A percentile compares a stretch with the other conserved stretches of the same genome.
These are phyloP conservation scores for Heliothis peltigera DNA, from an alignment of 2,888 invertebrate genomes.

Conservation along the genomic window DNA sequence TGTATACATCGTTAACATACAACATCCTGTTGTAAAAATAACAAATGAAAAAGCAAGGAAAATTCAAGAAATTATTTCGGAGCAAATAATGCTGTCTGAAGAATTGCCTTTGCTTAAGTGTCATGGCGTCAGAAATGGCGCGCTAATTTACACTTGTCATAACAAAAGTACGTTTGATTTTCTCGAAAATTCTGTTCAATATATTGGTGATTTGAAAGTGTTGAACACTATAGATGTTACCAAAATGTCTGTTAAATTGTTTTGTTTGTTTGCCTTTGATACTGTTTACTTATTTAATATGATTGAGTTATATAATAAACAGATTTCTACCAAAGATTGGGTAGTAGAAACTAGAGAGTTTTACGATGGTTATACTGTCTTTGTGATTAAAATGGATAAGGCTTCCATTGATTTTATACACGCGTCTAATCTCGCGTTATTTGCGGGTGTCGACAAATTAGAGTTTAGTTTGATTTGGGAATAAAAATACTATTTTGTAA, in stretches of 20 bases:
- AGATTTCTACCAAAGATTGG: constrained; percentile 70
- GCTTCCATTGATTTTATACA: constrained; percentile 68
- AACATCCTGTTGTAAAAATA: constrained; percentile 55
- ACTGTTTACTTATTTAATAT: constrained; percentile 61
- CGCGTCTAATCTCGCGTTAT: constrained; percentile 65
- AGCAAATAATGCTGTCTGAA: constrained; percentile 56
- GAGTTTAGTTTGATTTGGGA: constrained; percentile 65
- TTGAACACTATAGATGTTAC: constrained; percentile 35
- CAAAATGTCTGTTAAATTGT: constrained; percentile 64
- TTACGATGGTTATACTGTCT: constrained; percentile 46
- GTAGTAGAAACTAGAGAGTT: constrained; percentile 53
- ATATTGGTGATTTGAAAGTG: constrained; percentile 50
- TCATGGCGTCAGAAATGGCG: constrained; percentile 72
- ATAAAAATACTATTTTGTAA: constrained; percentile 9
- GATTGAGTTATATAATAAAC: constrained; percentile 70
- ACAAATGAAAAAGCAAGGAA: constrained; percentile 19
- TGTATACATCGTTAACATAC: constrained; percentile 55
- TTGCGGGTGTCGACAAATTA: constrained; percentile 73
- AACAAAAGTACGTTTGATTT: constrained; percentile 64
- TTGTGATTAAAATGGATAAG: constrained; percentile 66
- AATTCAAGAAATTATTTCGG: constrained; percentile 52
- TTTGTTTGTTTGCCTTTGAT: constrained; percentile 62
- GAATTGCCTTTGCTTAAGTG: constrained; percentile 73
- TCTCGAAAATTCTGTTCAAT: constrained; percentile 56
- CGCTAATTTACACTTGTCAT: constrained; percentile 73